phyloP scores from a whole-genome alignment of 2,888 invertebrate genomes.

The Erannis defoliaria region DNA sequence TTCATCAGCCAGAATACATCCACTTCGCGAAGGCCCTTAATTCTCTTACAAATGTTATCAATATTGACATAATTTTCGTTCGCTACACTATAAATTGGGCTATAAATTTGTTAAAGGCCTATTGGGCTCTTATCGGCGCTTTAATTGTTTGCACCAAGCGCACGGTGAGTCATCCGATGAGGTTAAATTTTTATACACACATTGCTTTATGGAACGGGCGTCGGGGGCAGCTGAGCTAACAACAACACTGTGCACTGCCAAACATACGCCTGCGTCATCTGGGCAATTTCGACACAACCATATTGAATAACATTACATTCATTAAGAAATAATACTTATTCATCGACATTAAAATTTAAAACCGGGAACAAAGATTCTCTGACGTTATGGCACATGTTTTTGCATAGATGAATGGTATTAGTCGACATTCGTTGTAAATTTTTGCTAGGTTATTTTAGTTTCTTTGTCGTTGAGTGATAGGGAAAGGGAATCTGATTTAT shows the following conservation, averaged over 20 bases:
- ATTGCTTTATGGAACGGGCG: constrained; percentile 47
- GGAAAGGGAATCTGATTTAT: neutral
- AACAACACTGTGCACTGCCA: constrained; percentile 62
- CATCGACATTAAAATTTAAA: constrained; percentile 44
- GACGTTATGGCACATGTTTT: constrained; percentile 54
- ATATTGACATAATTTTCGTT: too few species aligned
- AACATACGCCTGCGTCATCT: constrained; percentile 73
- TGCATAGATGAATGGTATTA: constrained; percentile 56
- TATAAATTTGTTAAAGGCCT: too few species aligned
- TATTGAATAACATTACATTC: constrained; percentile 63
- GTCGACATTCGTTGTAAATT: constrained; percentile 40
- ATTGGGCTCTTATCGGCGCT: too few species aligned
- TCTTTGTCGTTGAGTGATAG: constrained; percentile 11
- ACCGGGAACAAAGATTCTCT: constrained; percentile 47
- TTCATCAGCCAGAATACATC: too few species aligned
- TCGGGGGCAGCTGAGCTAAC: constrained; percentile 67
- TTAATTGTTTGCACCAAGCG: constrained; percentile 46
- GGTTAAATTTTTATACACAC: constrained; percentile 48
- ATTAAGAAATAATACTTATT: constrained; percentile 56
- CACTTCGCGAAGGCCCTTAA: too few species aligned
- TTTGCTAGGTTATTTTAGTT: constrained; percentile 29
- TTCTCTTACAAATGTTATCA: too few species aligned
- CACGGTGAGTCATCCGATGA: constrained; percentile 60
- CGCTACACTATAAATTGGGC: too few species aligned
- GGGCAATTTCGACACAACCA: constrained; percentile 69